Conservation (phyloP, 37 sponge, comb jelly and placozoan genomes). For the Beroe ovata region DNA sequence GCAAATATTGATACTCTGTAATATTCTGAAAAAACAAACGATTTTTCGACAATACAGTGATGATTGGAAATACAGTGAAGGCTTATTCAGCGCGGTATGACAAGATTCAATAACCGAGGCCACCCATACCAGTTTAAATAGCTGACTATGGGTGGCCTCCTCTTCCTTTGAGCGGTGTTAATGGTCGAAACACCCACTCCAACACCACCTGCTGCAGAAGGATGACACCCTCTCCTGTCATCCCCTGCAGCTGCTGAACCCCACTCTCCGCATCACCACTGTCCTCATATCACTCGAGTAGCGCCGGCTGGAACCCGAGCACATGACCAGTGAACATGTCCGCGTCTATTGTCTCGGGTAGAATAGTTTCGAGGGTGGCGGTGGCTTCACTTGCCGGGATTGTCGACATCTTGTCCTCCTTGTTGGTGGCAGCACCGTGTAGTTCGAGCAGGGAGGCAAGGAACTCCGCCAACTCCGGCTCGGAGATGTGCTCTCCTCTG, state of each 20-base stretch:
- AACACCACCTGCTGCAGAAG: no score
- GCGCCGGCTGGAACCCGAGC: conserved; percentile 37
- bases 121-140: no score
- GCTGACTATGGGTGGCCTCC: no score
- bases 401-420: conserved; percentile 42
- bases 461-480: conserved; percentile 85
- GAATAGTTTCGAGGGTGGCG: neutral
- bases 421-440: conserved; percentile 52
- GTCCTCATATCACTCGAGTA: neutral
- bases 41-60: no score
- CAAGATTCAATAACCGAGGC: no score
- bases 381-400: neutral
- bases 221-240: no score
- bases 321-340: conserved; percentile 55
- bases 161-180: no score
- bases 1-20: no score
- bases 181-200: no score
- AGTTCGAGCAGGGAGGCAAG: conserved; percentile 83
- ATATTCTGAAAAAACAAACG: no score
- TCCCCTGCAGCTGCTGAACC: neutral
- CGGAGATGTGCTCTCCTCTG: conserved; percentile 90
- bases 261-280: conserved; percentile 16
- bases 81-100: no score
- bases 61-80: no score
- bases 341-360: conserved; percentile 46